Evolutionary conservation across 1,140 invertebrate species (phyloP), one percentile per base, ranked within the genome.

Genomic region (Orius insidiosus): DNA sequence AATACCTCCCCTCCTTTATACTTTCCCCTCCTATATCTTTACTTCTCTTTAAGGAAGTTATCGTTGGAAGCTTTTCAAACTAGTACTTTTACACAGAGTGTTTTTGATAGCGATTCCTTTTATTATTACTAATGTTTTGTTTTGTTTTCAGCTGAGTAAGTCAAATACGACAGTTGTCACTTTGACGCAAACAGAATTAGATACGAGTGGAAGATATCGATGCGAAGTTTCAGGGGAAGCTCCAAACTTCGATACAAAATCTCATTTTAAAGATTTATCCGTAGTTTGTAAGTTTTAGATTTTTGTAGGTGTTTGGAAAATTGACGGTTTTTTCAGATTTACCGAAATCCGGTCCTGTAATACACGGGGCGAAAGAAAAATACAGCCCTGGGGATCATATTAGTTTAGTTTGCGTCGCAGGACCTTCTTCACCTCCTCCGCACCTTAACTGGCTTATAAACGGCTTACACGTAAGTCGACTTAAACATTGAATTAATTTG

Each of bases 361-460:
- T 88, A 58, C 71, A 68, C 35, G 79, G 78, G 1, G 63, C 81
- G 24, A 74, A 74, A 54, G 66, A 68, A 2, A 65, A 73, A 41
- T 86, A 86, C 59, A 66, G 71, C 3, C 58, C 78, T 5, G 78
- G 76, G 2, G 80, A 84, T 55, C 67, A 66, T 37, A 61, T 88
- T 9, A 70, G 72, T 54, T 75, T 75, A 10, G 83, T 83, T 56
- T 88, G 84, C 56, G 75, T 75, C 36, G 80, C 79, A 42, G 68
- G 67, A 51, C 69, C 74, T 53, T 85, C 83, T 10, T 71, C 75
- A 60, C 85, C 85, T 2, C 75, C 83, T 2, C 80, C 81, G 2
- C 82, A 85, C 60, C 69, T 89, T 37, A 81, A 79, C 15, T 88
- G 84, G 77, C 80, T 74, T 61, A 76, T 88, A 55, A 89, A 89